Conservation (phyloP, 2,113 vertebrate genomes). For the Ctenodactylus gundi region DNA sequence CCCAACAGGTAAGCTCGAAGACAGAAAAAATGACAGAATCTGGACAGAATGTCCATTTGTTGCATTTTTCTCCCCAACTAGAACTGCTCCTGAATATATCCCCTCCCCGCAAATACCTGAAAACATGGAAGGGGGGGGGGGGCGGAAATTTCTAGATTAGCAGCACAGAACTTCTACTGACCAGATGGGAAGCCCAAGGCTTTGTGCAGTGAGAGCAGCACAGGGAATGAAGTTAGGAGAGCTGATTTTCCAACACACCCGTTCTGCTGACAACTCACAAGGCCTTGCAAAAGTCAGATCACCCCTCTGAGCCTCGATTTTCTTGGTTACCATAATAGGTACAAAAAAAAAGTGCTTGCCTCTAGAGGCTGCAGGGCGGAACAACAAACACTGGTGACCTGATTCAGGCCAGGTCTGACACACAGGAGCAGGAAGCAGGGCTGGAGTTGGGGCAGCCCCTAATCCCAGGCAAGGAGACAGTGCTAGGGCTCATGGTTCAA, state of each 20-base stretch:
- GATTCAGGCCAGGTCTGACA: no score
- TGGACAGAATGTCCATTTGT: not conserved
- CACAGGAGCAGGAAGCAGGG: no score
- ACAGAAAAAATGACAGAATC: not conserved
- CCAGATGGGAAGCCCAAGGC: not conserved
- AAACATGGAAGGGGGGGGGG: not conserved
- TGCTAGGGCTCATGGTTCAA: no score
- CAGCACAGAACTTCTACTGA: not conserved
- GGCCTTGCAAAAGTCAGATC: not conserved
- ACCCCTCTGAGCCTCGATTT: not conserved
- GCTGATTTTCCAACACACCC: not conserved
- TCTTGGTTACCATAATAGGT: not conserved
- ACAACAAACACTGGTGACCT: not conserved
- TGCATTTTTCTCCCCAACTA: not conserved
- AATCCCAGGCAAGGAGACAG: no score
- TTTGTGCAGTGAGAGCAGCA: not conserved
- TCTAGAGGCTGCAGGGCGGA: not conserved
- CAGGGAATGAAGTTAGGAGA: not conserved
- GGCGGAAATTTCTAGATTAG: constrained; percentile 8
- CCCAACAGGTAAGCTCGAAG: not conserved
- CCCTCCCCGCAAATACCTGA: not conserved
- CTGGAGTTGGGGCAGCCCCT: not conserved
- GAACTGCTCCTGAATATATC: not conserved
- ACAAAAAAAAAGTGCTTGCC: not conserved
- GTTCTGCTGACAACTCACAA: not conserved